Evolutionary conservation across 2,113 vertebrate species (phyloP).

Genomic region (Bos taurus): DNA sequence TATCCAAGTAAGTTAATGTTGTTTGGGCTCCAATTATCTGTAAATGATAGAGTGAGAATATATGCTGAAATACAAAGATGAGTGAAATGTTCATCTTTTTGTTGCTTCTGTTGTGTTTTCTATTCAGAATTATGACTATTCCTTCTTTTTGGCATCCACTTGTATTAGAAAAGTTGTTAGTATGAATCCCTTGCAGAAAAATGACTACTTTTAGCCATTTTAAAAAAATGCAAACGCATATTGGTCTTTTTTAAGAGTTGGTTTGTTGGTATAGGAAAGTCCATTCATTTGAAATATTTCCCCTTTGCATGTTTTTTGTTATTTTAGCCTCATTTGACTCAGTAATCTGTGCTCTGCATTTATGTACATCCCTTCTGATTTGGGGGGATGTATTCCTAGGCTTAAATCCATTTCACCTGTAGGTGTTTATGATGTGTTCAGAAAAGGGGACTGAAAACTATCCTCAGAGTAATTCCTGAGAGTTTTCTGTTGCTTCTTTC

Average conservation of each 20-base stretch:
- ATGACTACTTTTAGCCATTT: neutral
- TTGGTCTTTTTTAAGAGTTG: neutral
- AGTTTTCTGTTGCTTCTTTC: neutral
- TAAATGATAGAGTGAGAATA: neutral
- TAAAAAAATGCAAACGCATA: neutral
- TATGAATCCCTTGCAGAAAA: neutral
- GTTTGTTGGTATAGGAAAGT: neutral
- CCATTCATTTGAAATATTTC: constrained; percentile 17
- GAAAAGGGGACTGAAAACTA: neutral
- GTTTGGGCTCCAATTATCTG: neutral
- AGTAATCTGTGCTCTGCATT: neutral
- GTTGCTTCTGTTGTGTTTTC: neutral
- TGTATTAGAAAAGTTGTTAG: neutral
- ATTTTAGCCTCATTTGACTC: neutral
- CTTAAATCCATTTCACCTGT: neutral
- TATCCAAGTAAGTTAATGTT: neutral
- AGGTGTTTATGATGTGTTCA: neutral
- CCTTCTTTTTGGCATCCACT: neutral
- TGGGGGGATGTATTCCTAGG: neutral
- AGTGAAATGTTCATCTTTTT: neutral
- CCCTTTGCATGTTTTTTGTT: neutral
- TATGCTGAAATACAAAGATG: neutral
- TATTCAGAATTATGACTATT: neutral
- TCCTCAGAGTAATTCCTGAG: neutral
- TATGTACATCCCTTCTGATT: neutral